Base-by-base conservation (phyloP, 2,888 invertebrate species). In the Amblyteles armatorius region DNA sequence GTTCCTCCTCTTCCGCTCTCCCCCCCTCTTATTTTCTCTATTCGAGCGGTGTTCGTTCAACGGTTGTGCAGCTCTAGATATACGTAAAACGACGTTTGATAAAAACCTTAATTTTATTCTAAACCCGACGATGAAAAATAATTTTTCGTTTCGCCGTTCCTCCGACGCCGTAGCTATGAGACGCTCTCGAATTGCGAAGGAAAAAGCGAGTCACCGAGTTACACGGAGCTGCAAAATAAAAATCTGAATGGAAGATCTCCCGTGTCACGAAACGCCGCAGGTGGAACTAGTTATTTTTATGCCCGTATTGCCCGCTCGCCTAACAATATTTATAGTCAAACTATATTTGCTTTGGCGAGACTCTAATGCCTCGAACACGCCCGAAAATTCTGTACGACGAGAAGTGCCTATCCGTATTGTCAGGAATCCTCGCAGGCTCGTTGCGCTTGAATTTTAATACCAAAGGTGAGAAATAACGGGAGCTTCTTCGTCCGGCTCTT, bases 401-500 rank as follows among this genome's bases (percentile, higher is more conserved):
- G 33, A 52, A 44, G 44, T 2, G 44, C 3, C 44, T 5, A 65
- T 44, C 71, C 69, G 55, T 79, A 40, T 48, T 29, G 40, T 40
- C 11, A 19, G 36, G 36, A 65, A 81, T 81, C 48, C 48, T 63
- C 71, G 55, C 68, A 60, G 63, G 67, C 55, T 50, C 36, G 13
- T 22, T 22, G 72, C 81, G 63, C 65, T 50, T 57, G 81, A 69
- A 84, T 82, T 76, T 79, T 82, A 71, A 79, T 76, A 76, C 79
- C 82, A 67, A 67, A 72, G 60, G 33, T 63, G 60, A 72, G 78
- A 44, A 63, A 67, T 13, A 57, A 65, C 22, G 9, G 9, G 26
- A 76, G 26, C 29, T 57, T 52, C 16, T 67, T 22, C 50, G 19
- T 33, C 6, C 33, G 13, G 60, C 73, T 68, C 52, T 60, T 50